These are phyloP conservation scores for Oscheius myriophilus DNA, from an alignment of 2,888 invertebrate genomes.

Conservation along the genomic window DNA sequence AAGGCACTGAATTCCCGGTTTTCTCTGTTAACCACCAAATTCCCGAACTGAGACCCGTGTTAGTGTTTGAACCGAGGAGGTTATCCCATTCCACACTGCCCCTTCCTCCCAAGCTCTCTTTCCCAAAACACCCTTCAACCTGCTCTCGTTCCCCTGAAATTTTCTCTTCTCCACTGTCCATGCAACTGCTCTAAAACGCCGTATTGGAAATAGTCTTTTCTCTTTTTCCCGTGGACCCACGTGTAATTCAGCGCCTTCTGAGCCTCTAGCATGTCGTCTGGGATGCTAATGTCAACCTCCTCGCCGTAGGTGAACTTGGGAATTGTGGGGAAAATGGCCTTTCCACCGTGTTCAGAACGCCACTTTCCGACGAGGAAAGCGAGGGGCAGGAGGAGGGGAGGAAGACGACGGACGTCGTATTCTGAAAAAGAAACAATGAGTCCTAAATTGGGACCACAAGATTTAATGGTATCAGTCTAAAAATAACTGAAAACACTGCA, in stretches of 20 bases:
- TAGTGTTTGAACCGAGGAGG: not conserved
- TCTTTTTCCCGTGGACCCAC: conserved; percentile 42
- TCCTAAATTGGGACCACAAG: not conserved
- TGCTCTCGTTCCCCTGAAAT: conserved; percentile 24
- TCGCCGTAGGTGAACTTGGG: conserved; percentile 71
- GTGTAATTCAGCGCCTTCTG: conserved; percentile 69
- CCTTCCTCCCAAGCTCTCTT: conserved; percentile 9
- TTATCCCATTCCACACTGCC: conserved; percentile 6
- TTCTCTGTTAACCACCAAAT: not conserved
- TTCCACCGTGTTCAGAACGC: conserved; percentile 70
- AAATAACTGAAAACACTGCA: too few relatives aligned
- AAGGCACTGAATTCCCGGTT: conserved; percentile 57
- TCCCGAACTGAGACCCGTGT: conserved; percentile 1
- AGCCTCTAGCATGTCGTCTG: conserved; percentile 59
- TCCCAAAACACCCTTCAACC: conserved; percentile 13
- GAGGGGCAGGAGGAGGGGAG: conserved; percentile 60
- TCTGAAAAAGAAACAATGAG: conserved; percentile 44
- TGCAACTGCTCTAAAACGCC: conserved; percentile 48
- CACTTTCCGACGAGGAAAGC: conserved; percentile 69
- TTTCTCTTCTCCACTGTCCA: conserved; percentile 47
- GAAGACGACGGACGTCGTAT: conserved; percentile 62
- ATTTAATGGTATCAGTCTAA: not conserved
- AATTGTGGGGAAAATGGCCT: conserved; percentile 57
- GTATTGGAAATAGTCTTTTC: not conserved
- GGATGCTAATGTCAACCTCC: conserved; percentile 67